phyloP scores from a whole-genome alignment of 2,797 vertebrate genomes.

The Anas bahamensis region DNA sequence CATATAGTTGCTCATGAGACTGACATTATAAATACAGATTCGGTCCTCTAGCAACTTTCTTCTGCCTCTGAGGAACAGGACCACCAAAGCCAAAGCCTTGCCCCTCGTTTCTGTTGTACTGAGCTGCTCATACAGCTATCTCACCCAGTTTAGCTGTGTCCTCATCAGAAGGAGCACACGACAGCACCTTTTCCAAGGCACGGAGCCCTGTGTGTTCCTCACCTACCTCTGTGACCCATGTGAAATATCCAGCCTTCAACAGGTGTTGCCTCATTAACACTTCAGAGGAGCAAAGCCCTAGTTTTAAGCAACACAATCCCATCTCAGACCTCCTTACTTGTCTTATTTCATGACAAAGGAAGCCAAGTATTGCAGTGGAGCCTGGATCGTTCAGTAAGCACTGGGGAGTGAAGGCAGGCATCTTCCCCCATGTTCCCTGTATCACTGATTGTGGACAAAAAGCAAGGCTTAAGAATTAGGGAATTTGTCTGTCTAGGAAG shows the following conservation, averaged over 20 bases:
- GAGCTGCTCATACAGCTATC: background rate
- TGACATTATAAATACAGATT: background rate
- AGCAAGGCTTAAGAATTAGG: background rate
- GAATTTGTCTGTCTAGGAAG: background rate
- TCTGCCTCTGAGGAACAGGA: background rate
- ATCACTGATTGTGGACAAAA: background rate
- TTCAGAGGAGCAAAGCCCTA: background rate
- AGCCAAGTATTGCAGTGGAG: background rate
- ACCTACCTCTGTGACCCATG: background rate
- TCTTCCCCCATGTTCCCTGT: background rate
- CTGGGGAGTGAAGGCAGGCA: background rate
- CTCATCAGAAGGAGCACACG: background rate
- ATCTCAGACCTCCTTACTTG: background rate
- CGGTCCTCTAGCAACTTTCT: background rate
- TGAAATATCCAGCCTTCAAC: background rate
- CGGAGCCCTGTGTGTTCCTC: background rate
- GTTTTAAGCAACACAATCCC: background rate
- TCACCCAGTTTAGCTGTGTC: too few relatives aligned
- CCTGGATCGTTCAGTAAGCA: constrained; percentile 1
- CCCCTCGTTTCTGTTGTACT: rapidly evolving
- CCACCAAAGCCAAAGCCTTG: background rate
- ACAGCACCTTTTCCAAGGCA: background rate
- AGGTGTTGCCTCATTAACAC: background rate
- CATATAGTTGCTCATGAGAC: background rate
- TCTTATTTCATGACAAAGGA: background rate